A percentile compares a stretch with the other conserved stretches of the same genome.
These are phyloP conservation scores for Kobus ellipsiprymnus DNA, from an alignment of 2,113 vertebrate species.

Conservation along the genomic window DNA sequence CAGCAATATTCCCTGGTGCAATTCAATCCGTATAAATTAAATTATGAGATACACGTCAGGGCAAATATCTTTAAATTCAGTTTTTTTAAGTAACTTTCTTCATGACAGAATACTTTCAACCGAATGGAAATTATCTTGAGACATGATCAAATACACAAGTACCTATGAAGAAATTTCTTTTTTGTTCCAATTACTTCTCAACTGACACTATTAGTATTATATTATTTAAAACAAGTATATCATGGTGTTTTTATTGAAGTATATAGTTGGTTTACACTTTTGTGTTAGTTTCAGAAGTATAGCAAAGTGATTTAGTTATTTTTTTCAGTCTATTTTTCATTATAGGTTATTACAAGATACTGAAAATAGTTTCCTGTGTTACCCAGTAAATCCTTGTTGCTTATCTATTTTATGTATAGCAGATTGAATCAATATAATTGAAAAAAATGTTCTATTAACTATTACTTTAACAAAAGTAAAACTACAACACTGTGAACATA, in stretches of 20 bases:
- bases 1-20: background rate
- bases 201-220: conserved; percentile 32
- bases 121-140: conserved; percentile 47
- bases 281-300: background rate
- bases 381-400: background rate
- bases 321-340: background rate
- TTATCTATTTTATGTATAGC: background rate
- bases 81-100: conserved; percentile 21
- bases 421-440: conserved; percentile 25
- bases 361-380: background rate
- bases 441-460: conserved; percentile 21
- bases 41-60: conserved; percentile 1
- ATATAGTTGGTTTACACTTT: background rate
- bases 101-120: conserved; percentile 22
- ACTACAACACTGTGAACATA: conserved; percentile 32
- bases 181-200: conserved; percentile 41
- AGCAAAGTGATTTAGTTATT: background rate
- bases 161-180: conserved; percentile 15
- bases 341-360: background rate
- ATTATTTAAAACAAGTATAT: conserved; percentile 35
- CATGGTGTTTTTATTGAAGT: background rate
- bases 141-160: background rate
- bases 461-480: conserved; percentile 27
- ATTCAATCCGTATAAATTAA: conserved; percentile 36
- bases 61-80: conserved; percentile 19